Evolutionary conservation across 2,113 vertebrate genomes (phyloP), one percentile per base, ranked within the genome.

Genomic region (Aleadryas rufinucha): DNA sequence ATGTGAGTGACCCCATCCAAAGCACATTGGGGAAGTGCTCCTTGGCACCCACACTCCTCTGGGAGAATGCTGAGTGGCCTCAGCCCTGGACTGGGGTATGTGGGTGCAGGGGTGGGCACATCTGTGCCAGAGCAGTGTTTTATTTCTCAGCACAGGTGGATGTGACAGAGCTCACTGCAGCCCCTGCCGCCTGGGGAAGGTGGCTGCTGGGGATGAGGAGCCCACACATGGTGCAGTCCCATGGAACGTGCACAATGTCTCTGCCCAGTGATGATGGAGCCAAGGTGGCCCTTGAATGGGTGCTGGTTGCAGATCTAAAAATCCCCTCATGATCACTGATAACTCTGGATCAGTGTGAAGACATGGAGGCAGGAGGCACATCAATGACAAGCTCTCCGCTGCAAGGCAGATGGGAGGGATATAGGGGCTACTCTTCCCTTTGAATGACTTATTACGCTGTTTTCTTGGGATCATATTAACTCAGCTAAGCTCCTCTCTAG

Each of bases 161-260:
- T 2, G 10, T 26, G 77, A 31, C 35, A 42, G 61, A 42, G 61
- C 24, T 16, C 70, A 41, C n/a, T 0, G 11, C 47, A 20, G 2
- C 9, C 22, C 13, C 5, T 9, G 13, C 59, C 78, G n/a, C 6
- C 3, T 0, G 3, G 19, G 41, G 7, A n/a, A 33, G 60, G 9
- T 0, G 1, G 49, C 22, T 77, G 27, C 2, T 3, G 50, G 16
- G 56, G 2, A 1, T 42, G 37, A 47, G 56, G 11, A 56, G 8
- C 20, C 28, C 33, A 30, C 1, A 1, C 1, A 1, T 1, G 6
- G 18, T 1, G 1, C 54, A 75, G n/a, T 16, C 37, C 41, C n/a
- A 7, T 0, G 4, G 14, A 41, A 42, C 18, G 35, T 7, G 37
- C 31, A 44, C 0, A 0, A 11, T 1, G 3, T 16, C 42, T 87